phyloP scores from a whole-genome alignment of 2,113 vertebrate species.

The human region DNA sequence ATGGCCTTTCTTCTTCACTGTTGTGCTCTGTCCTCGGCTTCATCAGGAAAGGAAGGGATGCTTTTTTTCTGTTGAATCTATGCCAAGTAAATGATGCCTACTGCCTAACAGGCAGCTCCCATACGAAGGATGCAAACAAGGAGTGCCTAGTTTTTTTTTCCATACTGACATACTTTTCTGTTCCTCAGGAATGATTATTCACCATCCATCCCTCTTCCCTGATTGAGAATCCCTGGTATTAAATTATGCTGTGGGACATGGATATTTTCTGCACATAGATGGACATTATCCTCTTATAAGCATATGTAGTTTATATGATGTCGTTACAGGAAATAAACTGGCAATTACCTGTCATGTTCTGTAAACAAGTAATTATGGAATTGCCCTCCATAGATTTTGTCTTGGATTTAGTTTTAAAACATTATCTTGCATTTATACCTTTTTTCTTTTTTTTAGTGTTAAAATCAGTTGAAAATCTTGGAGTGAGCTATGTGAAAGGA shows the following conservation, averaged over 20 bases:
- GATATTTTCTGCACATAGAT: background rate
- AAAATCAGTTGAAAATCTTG: constrained; percentile 93
- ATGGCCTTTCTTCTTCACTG: background rate
- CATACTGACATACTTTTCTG: background rate
- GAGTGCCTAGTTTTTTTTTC: background rate
- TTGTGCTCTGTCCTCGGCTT: background rate
- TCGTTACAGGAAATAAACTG: constrained; percentile 25
- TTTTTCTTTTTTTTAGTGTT: constrained; percentile 85
- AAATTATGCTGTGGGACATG: background rate
- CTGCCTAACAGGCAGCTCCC: background rate
- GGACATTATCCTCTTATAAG: background rate
- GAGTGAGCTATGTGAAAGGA: constrained; percentile 88
- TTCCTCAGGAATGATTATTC: background rate
- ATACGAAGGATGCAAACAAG: background rate
- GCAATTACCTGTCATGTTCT: background rate
- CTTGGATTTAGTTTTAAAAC: constrained; percentile 3
- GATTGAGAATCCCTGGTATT: constrained; percentile 8
- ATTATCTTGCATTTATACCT: background rate
- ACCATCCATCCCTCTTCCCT: background rate
- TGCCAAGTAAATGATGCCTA: background rate
- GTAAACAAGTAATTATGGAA: background rate
- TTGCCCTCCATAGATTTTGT: background rate
- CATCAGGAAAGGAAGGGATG: background rate
- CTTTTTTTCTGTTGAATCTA: background rate
- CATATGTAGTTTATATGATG: background rate